Base-by-base conservation (phyloP, 2,797 vertebrate species). In the Leptatherina wallacei region DNA sequence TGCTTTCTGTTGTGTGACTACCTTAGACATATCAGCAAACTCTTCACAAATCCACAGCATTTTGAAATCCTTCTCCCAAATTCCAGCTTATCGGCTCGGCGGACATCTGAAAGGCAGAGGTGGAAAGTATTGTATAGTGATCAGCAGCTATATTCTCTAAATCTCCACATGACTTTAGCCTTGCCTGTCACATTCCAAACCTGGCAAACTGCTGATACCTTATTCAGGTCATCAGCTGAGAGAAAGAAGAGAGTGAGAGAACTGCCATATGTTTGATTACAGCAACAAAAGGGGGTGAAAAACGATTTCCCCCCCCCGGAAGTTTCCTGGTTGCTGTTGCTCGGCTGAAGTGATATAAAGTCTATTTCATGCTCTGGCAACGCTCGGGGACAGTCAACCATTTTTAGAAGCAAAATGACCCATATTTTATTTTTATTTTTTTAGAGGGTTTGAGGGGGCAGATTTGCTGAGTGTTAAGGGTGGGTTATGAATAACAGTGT, bases 331-430 rank as follows among this genome's bases (percentile, higher is more conserved):
- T 89, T 78, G 81, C 80, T 51, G 67, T 89, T 88, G 84, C 82
- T 85, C 73, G 42, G 81, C 90, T 84, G 84, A 91, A 86, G 70
- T 89, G 90, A 92, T 92, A 90, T 93, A 93, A 93, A 94, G 92
- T 94, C 93, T 90, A 93, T 95, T 95, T 94, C 93, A 93, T 91
- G 91, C 89, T 90, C 88, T 81, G 82, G 87, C 84, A 89, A 88
- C 71, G 90, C 88, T 70, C 75, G 73, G 83, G 87, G 80, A 89
- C 76, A 81, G 71, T 63, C 61, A 67, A 84, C 77, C 87, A 82
- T 92, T 92, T 94, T 93, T 94, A 94, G 91, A 90, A 82, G 60
- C n/a, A 56, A 70, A 88, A 89, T 92, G 91, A 91, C 88, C 89
- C 87, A 88, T 85, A 88, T 93, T 61, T 61, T 88, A 87, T 82